phyloP scores from a whole-genome alignment of 2,113 vertebrate species.

The Clarias macrocephalus region DNA sequence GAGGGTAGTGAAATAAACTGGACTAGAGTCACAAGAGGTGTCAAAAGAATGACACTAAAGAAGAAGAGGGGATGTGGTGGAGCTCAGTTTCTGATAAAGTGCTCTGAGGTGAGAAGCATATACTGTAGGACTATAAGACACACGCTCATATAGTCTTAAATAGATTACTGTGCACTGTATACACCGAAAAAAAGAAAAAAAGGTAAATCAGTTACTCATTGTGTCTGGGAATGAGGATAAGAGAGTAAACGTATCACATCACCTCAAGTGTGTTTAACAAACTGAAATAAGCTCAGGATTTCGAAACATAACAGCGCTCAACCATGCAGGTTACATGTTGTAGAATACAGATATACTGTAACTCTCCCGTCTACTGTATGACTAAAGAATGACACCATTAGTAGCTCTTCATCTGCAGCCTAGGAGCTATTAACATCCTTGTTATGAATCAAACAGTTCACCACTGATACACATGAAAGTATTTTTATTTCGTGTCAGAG shows the following conservation, averaged over 20 bases:
- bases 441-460: background rate
- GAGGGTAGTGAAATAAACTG: background rate
- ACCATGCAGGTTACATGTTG: background rate
- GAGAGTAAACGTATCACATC: background rate
- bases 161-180: background rate
- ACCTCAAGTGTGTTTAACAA: background rate
- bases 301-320: background rate
- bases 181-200: background rate
- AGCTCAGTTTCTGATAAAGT: background rate
- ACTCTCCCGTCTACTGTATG: background rate
- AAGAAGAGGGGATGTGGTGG: background rate
- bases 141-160: background rate
- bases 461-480: background rate
- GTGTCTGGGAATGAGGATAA: background rate
- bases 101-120: background rate
- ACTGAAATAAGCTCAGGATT: background rate
- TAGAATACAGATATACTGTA: background rate
- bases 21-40: background rate
- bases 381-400: background rate
- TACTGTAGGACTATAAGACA: background rate
- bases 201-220: background rate
- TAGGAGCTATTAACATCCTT: no score
- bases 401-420: background rate
- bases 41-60: background rate
- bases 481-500: background rate